Percentiles rank a stretch among this genome's conserved stretches.
Conservation (phyloP, 2,797 vertebrate genomes). For the Schizothorax lantsangensis region DNA sequence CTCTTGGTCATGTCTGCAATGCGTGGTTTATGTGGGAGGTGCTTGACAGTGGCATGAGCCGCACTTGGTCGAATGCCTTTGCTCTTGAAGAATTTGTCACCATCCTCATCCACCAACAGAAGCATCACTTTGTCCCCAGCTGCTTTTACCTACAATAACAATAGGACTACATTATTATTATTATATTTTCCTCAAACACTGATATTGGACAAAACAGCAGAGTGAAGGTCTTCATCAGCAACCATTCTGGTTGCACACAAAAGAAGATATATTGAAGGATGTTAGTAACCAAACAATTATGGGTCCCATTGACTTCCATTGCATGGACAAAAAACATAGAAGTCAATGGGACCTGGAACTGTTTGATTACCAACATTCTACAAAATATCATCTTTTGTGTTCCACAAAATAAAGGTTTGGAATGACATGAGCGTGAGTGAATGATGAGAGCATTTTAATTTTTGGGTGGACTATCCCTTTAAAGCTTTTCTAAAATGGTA, state of each 20-base stretch:
- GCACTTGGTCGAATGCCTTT: constrained; percentile 72
- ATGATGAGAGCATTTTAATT: not conserved
- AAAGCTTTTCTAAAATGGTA: not conserved
- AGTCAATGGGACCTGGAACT: not conserved
- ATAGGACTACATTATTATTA: not conserved
- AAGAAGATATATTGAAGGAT: not conserved
- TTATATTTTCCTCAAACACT: not conserved
- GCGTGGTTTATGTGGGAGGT: constrained; percentile 85
- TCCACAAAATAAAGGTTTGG: not conserved
- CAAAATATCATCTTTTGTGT: not conserved
- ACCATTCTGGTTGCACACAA: not conserved
- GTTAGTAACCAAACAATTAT: not conserved
- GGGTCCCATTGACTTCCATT: not conserved
- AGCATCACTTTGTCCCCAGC: constrained; percentile 80
- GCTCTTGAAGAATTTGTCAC: constrained; percentile 76
- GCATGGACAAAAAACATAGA: not conserved
- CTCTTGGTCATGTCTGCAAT: constrained; percentile 80
- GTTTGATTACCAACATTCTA: not conserved
- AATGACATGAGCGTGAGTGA: not conserved
- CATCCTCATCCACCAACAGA: constrained; percentile 85
- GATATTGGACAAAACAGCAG: not conserved
- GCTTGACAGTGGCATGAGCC: constrained; percentile 75
- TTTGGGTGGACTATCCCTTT: not conserved
- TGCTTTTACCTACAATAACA: constrained; percentile 77
- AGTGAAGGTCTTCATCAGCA: not conserved